Percentiles rank a stretch among this genome's conserved stretches.
phyloP scores from a whole-genome alignment of 2,888 invertebrate species.

The Gastracanthus pulcherrimus region DNA sequence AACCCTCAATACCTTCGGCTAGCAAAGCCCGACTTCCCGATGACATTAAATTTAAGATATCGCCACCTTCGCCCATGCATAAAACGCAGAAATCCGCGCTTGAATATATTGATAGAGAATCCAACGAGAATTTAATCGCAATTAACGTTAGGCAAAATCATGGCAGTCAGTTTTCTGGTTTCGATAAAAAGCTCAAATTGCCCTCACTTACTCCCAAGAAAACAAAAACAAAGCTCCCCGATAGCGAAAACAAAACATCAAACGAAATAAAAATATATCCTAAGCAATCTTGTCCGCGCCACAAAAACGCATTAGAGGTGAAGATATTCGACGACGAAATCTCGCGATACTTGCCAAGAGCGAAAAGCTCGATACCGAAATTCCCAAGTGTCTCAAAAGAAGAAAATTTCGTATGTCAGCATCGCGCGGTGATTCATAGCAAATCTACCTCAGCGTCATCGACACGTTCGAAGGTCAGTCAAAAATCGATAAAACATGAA shows the following conservation, averaged over 20 bases:
- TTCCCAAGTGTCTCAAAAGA: conserved; percentile 33
- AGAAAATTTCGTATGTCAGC: not conserved
- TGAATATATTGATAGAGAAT: not conserved
- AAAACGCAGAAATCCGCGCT: conserved; percentile 9
- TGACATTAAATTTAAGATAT: conserved; percentile 60
- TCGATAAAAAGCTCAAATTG: not conserved
- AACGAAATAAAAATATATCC: conserved; percentile 44
- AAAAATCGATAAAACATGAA: not conserved
- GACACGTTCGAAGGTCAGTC: not conserved
- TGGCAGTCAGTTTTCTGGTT: not conserved
- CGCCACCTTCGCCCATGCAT: conserved; percentile 53
- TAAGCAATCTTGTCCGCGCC: conserved; percentile 58
- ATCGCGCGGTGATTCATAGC: not conserved
- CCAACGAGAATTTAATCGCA: not conserved
- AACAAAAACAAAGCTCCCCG: not conserved
- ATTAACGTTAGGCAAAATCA: not conserved
- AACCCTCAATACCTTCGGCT: not conserved
- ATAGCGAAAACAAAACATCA: not conserved
- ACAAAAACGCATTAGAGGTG: conserved; percentile 50
- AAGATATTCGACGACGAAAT: conserved; percentile 61
- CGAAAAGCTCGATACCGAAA: not conserved
- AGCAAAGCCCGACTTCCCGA: conserved; percentile 18
- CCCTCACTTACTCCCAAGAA: not conserved
- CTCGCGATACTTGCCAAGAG: conserved; percentile 50
- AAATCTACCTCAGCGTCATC: conserved; percentile 6